Evolutionary conservation across 2,113 vertebrate species (phyloP).

Genomic region (Cryptomyrus ogoouensis): DNA sequence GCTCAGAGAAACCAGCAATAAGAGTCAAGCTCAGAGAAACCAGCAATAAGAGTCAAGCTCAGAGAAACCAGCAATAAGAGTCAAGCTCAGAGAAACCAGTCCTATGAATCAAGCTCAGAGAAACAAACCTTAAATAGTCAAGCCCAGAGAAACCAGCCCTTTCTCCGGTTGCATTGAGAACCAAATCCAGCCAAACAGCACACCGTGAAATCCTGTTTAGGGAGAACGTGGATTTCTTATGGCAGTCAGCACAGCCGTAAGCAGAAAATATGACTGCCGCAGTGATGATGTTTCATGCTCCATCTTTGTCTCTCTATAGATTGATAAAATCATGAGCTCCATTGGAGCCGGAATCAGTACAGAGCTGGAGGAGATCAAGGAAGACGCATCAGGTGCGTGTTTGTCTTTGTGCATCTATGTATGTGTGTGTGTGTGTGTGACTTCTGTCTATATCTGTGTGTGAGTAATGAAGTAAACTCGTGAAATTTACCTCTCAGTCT

Average conservation of each 20-base stretch:
- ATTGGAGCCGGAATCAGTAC: slow-evolving; percentile 87
- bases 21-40: neutral
- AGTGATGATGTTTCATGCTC: slow-evolving; percentile 5
- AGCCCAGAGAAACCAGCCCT: neutral
- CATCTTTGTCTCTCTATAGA: slow-evolving; percentile 61
- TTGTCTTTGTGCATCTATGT: neutral
- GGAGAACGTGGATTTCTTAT: neutral
- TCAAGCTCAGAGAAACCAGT: neutral
- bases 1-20: neutral
- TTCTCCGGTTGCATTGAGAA: neutral
- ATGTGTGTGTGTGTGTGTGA: neutral
- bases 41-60: neutral
- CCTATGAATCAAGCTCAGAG: neutral
- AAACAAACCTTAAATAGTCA: neutral
- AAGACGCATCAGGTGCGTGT: slow-evolving; percentile 63
- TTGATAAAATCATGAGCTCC: slow-evolving; percentile 97
- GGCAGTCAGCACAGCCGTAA: neutral
- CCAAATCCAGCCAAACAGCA: neutral
- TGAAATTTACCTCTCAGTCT: neutral
- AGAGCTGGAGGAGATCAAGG: slow-evolving; percentile 71
- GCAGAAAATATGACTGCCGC: neutral
- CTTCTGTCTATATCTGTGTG: neutral
- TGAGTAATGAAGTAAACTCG: neutral
- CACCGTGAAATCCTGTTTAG: neutral
- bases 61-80: neutral